Evolutionary conservation across 1,140 invertebrate genomes (phyloP).

Genomic region (Myzus persicae): DNA sequence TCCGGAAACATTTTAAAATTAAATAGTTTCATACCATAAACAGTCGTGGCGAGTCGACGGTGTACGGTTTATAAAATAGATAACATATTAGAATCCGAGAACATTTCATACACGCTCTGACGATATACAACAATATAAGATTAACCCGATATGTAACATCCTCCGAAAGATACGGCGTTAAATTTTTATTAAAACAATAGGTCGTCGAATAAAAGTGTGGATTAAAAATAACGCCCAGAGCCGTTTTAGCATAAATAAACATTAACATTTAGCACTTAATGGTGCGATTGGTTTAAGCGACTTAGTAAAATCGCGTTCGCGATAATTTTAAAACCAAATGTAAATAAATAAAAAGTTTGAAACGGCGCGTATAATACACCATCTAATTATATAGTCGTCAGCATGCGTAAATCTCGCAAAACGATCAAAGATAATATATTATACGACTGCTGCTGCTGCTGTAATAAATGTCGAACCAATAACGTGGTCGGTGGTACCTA

Average conservation of each 20-base stretch:
- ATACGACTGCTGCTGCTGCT: background rate
- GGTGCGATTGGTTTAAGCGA: conserved; percentile 3
- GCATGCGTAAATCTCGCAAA: background rate
- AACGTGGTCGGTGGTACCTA: background rate
- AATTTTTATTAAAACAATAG: conserved; percentile 20
- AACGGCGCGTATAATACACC: background rate
- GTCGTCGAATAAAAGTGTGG: background rate
- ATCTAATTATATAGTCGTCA: background rate
- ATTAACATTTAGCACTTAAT: background rate
- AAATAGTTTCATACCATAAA: background rate
- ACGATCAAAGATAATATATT: background rate
- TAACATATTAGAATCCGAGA: background rate
- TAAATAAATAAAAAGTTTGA: conserved; percentile 5
- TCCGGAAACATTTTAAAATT: background rate
- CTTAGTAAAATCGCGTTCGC: background rate
- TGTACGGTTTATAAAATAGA: background rate
- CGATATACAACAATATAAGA: conserved; percentile 1
- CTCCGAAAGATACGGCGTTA: background rate
- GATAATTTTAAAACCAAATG: background rate
- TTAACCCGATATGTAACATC: background rate
- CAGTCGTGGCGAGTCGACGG: background rate
- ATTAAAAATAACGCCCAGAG: background rate
- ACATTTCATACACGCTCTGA: background rate
- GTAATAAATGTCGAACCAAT: background rate
- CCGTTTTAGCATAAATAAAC: conserved; percentile 34